These are phyloP conservation scores for Temnothorax longispinosus DNA, from an alignment of 1,140 invertebrate genomes.

Conservation along the genomic window DNA sequence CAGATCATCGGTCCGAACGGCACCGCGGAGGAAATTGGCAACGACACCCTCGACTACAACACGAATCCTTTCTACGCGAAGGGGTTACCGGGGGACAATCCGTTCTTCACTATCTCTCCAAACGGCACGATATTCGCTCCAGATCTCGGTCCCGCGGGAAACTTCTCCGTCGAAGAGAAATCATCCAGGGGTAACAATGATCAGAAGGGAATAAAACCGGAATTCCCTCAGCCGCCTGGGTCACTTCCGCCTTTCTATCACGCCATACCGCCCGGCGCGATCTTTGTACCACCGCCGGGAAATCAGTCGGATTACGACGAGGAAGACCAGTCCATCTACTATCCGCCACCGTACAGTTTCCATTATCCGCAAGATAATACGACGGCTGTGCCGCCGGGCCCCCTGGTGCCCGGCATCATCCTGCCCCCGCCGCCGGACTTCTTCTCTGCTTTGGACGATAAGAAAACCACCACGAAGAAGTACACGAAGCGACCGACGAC, in stretches of 20 bases:
- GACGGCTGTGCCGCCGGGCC: constrained; percentile 92
- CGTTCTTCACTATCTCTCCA: constrained; percentile 76
- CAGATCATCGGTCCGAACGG: constrained; percentile 90
- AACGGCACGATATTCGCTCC: constrained; percentile 87
- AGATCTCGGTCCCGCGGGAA: constrained; percentile 79
- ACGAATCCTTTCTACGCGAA: constrained; percentile 76
- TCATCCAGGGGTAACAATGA: constrained; percentile 50
- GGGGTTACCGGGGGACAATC: constrained; percentile 80
- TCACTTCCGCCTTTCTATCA: constrained; percentile 87
- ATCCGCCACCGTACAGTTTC: constrained; percentile 95
- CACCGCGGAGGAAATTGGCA: constrained; percentile 85
- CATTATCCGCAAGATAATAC: constrained; percentile 92
- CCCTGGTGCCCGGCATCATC: constrained; percentile 94
- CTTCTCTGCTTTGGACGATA: constrained; percentile 89
- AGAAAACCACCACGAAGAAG: constrained; percentile 75
- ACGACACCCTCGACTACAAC: constrained; percentile 74
- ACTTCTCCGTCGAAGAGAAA: constrained; percentile 52
- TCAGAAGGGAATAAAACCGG: constrained; percentile 65
- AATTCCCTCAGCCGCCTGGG: constrained; percentile 26
- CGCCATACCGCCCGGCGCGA: constrained; percentile 88
- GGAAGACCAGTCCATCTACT: constrained; percentile 95
- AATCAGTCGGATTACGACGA: constrained; percentile 92
- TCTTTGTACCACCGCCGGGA: constrained; percentile 89
- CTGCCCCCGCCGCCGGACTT: constrained; percentile 95
- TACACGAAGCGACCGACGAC: constrained; percentile 81